Conservation (phyloP, 2,888 invertebrate species). For the Piscicola geometra region DNA sequence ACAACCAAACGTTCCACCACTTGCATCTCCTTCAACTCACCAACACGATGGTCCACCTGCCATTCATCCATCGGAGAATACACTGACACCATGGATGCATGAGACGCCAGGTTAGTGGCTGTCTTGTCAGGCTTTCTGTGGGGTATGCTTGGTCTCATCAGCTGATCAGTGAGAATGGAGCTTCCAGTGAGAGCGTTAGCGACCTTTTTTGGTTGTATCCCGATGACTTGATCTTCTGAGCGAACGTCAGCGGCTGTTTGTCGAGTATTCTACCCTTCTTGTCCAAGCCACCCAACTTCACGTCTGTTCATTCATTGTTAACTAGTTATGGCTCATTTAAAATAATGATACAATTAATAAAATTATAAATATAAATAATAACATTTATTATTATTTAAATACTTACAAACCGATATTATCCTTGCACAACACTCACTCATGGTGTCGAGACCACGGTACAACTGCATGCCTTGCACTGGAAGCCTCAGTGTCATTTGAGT, state of each 20-base stretch:
- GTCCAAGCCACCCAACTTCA: conserved; percentile 35
- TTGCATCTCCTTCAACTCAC: too few species aligned
- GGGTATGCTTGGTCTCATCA: too few species aligned
- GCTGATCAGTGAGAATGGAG: neutral
- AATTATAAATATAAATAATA: neutral
- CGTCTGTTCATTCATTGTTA: neutral
- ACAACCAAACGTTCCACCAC: too few species aligned
- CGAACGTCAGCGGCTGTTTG: conserved; percentile 51
- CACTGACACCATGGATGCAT: too few species aligned
- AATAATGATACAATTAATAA: too few species aligned
- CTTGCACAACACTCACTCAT: conserved; percentile 2
- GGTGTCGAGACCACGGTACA: neutral
- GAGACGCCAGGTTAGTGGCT: too few species aligned
- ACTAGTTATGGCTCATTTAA: too few species aligned
- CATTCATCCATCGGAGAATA: too few species aligned
- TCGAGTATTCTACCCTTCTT: conserved; percentile 44
- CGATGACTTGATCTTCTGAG: conserved; percentile 51
- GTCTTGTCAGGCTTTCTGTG: too few species aligned
- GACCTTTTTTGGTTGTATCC: conserved; percentile 47
- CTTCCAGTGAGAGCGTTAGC: neutral
- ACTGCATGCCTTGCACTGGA: neutral
- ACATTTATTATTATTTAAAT: too few species aligned
- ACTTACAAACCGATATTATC: too few species aligned
- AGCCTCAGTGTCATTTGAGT: neutral
- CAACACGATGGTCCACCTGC: too few species aligned